Evolutionary conservation across 2,888 invertebrate species (phyloP).

Genomic region (Xestoiulus laeticollis): DNA sequence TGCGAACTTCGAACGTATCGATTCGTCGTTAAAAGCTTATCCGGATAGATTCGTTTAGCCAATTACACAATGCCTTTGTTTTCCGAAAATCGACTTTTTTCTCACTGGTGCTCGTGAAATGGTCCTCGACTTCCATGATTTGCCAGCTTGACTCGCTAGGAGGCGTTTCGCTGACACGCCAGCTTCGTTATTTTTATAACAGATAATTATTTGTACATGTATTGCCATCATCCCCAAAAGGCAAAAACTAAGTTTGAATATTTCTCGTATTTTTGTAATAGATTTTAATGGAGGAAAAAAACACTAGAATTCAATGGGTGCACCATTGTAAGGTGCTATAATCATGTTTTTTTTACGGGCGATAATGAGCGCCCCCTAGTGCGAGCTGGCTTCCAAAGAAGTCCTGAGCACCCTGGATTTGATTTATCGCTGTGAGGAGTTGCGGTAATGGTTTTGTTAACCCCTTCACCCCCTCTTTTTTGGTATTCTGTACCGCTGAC

Average conservation of each 20-base stretch:
- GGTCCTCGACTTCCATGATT: too few relatives aligned
- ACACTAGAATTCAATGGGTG: too few relatives aligned
- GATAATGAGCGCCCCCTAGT: neutral
- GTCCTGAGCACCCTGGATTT: neutral
- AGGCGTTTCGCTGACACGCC: too few relatives aligned
- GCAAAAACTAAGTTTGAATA: too few relatives aligned
- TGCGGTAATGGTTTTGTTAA: neutral
- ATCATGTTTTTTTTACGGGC: neutral
- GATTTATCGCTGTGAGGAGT: neutral
- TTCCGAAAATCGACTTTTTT: neutral
- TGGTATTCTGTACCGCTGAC: neutral
- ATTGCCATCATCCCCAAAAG: too few relatives aligned
- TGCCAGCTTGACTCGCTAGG: too few relatives aligned
- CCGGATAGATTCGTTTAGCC: neutral
- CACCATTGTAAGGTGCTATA: neutral
- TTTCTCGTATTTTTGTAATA: too few relatives aligned
- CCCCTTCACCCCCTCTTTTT: neutral
- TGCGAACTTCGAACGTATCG: neutral
- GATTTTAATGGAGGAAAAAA: too few relatives aligned
- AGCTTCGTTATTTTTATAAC: too few relatives aligned
- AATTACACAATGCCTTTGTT: neutral
- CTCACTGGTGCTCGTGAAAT: neutral
- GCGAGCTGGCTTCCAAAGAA: neutral
- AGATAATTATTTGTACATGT: too few relatives aligned
- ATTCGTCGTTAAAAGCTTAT: neutral